Evolutionary conservation across 1,140 invertebrate species (phyloP), one percentile per base, ranked within the genome.

Genomic region (Cyclina sinensis): DNA sequence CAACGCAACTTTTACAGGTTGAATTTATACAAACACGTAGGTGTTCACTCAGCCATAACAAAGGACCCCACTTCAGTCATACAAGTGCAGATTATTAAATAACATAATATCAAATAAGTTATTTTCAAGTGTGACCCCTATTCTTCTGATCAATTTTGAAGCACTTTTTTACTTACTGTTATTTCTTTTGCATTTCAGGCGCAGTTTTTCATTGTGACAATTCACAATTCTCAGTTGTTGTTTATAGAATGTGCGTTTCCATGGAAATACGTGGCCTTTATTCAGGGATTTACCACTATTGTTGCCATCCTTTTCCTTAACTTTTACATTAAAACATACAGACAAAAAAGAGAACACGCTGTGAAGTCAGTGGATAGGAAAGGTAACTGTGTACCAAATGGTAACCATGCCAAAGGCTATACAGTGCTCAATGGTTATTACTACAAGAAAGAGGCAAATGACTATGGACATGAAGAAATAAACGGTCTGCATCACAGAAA

Each of bases 261-360:
- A 27, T 98, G 98, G 98, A 98, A 98, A 98, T 97, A 98, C 93
- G 98, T 98, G 94, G 97, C 97, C 9, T 97, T 98, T 54, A 97
- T 98, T 80, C 96, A 88, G 98, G 86, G 98, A 98, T 96, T 98
- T 98, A 97, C 96, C 98, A 91, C 98, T 97, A 21, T 98, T 98
- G 94, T 97, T 98, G 92, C 97, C 98, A 0, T 96, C 98, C 9
- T 88, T 7, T 99, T 99, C 94, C 97, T 98, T 83, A 98, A 98
- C 94, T 99, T 98, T 95, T 99, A 98, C 92, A 80, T 91, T 46
- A 89, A 93, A 18, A 90, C 93, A 32, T 94, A 94, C 79, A 89
- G 35, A 27, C 51, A 35, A 35, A 24, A 35, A 39, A 39, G 30
- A 73, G 37, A 27, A 78, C 27, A n/a, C 27, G 18, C 70, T 30